Base-by-base conservation (phyloP, 2,113 vertebrate genomes). In the Scatophagus argus region DNA sequence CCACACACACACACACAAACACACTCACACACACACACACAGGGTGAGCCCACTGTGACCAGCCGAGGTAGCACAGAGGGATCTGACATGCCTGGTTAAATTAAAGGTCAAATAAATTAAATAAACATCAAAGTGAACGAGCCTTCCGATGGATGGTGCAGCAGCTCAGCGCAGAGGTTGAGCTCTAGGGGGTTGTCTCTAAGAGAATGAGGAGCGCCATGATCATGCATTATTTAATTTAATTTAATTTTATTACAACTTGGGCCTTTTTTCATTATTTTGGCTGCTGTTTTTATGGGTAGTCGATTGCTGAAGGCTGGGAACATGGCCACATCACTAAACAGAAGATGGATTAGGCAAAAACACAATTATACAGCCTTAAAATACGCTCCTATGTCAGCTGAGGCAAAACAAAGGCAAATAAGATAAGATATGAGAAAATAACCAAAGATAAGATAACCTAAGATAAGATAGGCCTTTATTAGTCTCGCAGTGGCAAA, bases 41-140 rank as follows among this genome's bases (percentile, higher is more conserved):
- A 41, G 16, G 10, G 39, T 23, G 56, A 64, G 44, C 43, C 41
- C 68, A 32, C 29, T 59, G 59, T 41, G 38, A 55, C 17, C 64
- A 43, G 27, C 27, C 2, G 29, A 67, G 54, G 73, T n/a, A 64
- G 71, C 62, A n/a, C 44, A 66, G 81, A 75, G 66, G 64, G 65
- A 75, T 77, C 55, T 34, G 46, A 84, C 80, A 63, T 56, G 84
- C 69, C 68, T 13, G 34, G 47, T 81, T 81, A 71, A 82, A 81
- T 87, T 84, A 88, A 85, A 90, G 90, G 88, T 91, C 80, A 89
- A 64, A 79, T 77, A 66, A 86, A 89, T 91, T 66, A 88, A 86
- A 90, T 39, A 62, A 84, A 69, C 60, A 86, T 90, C 85, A 83
- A 73, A 79, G 67, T 49, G 75, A 79, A 74, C 12, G 47, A 81